Base-by-base conservation (phyloP, 2,113 vertebrate genomes). In the Oryctolagus cuniculus region DNA sequence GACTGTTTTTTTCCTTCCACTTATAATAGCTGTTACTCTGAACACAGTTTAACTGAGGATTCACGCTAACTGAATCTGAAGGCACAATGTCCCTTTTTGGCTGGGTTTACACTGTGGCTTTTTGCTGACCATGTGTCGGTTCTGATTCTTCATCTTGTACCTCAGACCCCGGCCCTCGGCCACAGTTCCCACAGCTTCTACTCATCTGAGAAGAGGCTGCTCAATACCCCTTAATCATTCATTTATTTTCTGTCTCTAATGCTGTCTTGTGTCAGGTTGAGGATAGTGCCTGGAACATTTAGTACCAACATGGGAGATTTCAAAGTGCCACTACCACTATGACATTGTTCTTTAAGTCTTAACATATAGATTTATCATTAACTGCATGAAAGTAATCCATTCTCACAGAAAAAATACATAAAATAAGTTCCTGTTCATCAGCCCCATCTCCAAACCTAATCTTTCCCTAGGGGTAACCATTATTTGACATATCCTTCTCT, bases 361-460 rank as follows among this genome's bases (percentile, higher is more conserved):
- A 75, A 84, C 36, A 85, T 79, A 22, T 63, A 91, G 64, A 61
- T 36, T 25, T n/a, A n/a, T n/a, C n/a, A 58, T 66, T 83, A 89
- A 31, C n/a, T 67, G 21, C 38, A 75, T 36, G 78, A 77, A n/a
- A 34, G 25, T 12, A 84, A 58, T 73, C 31, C 21, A 49, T 73
- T 85, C 73, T 89, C n/a, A 58, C 36, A 84, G 29, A 21, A 74
- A 55, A 58, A 51, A 51, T 63, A 31, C 24, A 34, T 36, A 74
- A 90, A 73, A 51, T 63, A 4, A 38, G 19, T 51, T 61, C 10
- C 67, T 24, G 72, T 89, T 90, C n/a, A 66, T 69, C 31, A 38
- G 63, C 13, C 29, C 24, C 44, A 73, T 80, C 93, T 36, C 61
- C 4, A 83, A 67, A 88, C 27, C 38, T 63, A 63, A 51, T 73